These are phyloP conservation scores for Cheilosia soror DNA, from an alignment of 2,888 invertebrate species.

Conservation along the genomic window DNA sequence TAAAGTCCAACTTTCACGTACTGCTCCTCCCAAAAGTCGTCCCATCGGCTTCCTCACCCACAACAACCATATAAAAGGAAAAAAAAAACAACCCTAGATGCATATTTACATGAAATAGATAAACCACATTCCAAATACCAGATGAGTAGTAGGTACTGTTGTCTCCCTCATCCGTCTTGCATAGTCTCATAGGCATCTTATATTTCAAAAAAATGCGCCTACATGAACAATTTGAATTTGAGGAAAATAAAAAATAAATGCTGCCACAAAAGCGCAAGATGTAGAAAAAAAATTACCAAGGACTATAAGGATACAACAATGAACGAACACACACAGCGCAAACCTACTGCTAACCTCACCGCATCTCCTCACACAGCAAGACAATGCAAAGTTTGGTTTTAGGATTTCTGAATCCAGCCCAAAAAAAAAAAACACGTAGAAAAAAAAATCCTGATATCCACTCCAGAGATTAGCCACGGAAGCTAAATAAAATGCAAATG, in stretches of 20 bases:
- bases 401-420: conserved; percentile 55
- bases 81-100: conserved; percentile 37
- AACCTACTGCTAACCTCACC: conserved; percentile 24
- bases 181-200: conserved; percentile 56
- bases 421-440: conserved; percentile 33
- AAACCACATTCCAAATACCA: conserved; percentile 68
- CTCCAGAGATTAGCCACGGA: conserved; percentile 75
- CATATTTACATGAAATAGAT: conserved; percentile 64
- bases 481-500: conserved; percentile 75
- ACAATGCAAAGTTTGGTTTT: conserved; percentile 75
- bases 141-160: conserved; percentile 32
- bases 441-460: conserved; percentile 55
- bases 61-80: conserved; percentile 4
- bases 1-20: conserved; percentile 22
- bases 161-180: not conserved
- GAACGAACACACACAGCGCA: conserved; percentile 31
- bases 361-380: conserved; percentile 38
- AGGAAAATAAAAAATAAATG: not conserved
- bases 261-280: conserved; percentile 61
- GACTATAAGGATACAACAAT: conserved; percentile 58
- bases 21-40: not conserved
- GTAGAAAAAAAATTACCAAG: conserved; percentile 58
- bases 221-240: conserved; percentile 44
- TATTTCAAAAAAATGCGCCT: conserved; percentile 55
- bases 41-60: not conserved